Evolutionary conservation across 2,797 vertebrate genomes (phyloP), one percentile per base, ranked within the genome.

Genomic region (Aphelocoma californica): DNA sequence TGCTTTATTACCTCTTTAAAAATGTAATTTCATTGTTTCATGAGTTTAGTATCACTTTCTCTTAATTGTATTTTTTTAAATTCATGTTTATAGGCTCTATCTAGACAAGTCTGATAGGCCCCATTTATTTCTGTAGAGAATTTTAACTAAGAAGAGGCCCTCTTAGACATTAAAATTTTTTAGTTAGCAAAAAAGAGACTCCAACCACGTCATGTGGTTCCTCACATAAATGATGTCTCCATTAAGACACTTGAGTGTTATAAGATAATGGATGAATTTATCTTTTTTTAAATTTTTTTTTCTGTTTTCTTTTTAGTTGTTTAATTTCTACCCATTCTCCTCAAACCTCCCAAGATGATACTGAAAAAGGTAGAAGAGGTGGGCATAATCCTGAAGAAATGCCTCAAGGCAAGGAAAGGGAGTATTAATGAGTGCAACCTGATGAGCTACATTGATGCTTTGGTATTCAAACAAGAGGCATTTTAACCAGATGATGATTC

Each of bases 311-410:
- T 74, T 77, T 62, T 44, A 97, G 90, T n/a, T 97, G 12, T 96
- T 95, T 69, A 95, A 97, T 91, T 75, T 92, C 65, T 97, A 72
- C 57, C 95, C 95, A 4, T 62, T 96, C 61, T 97, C 32, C 83
- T 97, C 50, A 88, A 82, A 81, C 79, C 95, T 81, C 95, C 96
- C 69, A 90, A 66, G 67, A 53, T 69, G 0, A 84, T 96, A 26
- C 32, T 96, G 85, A 45, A 45, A n/a, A 97, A 94, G 81, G 61
- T 88, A 1, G 82, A 95, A 62, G 73, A 94, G 71, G 60, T 93
- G 25, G 38, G 71, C 7, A 21, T 56, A 40, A 78, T 97, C 81
- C 73, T 97, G 45, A 92, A 26, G 83, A 86, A 88, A 4, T 48
- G 77, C 45, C 81, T 96, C 64, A 17, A 71, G 51, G 45, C 45